Evolutionary conservation across 2,797 vertebrate genomes (phyloP), one percentile per base, ranked within the genome.

Genomic region (Silurus aristotelis): DNA sequence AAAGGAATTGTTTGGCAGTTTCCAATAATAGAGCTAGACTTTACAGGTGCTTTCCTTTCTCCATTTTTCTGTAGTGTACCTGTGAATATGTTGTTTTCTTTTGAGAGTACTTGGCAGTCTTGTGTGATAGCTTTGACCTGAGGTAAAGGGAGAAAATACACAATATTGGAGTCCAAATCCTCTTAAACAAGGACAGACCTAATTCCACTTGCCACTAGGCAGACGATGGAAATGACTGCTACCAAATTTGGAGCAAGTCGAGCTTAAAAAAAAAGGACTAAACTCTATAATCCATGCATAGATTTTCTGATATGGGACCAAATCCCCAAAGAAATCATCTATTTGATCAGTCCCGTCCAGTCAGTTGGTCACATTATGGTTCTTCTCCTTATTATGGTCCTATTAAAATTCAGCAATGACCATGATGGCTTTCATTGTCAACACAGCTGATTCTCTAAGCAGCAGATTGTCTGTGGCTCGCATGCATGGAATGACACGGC

Each of bases 341-440:
- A 25, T 61, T 75, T 81, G 85, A 83, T 82, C 63, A 86, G 84
- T 67, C 83, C 27, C 81, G 76, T 83, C 61, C 78, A 82, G 72
- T 87, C 73, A 73, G 82, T 84, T 72, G 89, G 87, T 52, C 48
- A 7, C 48, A 52, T 52, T 52, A 52, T 84, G 85, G 85, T 80
- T 72, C 20, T 38, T 87, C 61, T 68, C 71, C 52, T 81, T 61
- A 19, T 64, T 43, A 84, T 84, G 85, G 85, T 80, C 78, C n/a
- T 38, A 25, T 86, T 77, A 88, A 86, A 85, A 81, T 79, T 84
- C 85, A 85, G 52, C 88, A 67, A 64, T 87, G 87, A 86, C 84
- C 83, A 75, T 66, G 79, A 81, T 67, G 43, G 67, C 85, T 85
- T 43, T 88, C 84, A 85, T 87, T 85, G 83, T 85, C 84, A 88